Conservation (phyloP, 2,888 invertebrate genomes). For the Tipula lateralis region DNA sequence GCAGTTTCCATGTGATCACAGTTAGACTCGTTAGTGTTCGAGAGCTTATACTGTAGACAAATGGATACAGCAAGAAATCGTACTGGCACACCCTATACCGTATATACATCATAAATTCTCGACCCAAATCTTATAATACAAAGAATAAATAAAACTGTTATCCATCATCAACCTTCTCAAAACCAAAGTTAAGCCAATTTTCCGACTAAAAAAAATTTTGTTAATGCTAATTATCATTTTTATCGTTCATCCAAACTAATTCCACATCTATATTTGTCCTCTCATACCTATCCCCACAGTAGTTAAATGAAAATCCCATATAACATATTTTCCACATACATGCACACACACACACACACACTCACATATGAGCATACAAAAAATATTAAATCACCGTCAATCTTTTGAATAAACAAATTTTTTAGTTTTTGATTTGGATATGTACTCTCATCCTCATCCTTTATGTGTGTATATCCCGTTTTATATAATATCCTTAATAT, state of each 20-base stretch:
- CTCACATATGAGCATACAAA: not conserved
- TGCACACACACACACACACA: not conserved
- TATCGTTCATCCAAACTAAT: not conserved
- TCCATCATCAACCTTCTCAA: not conserved
- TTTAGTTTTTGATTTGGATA: not conserved
- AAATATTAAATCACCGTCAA: slow-evolving; percentile 1
- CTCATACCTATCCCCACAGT: not conserved
- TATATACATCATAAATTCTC: not conserved
- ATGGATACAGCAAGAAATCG: too few species aligned
- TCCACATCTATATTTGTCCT: not conserved
- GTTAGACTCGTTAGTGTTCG: too few species aligned
- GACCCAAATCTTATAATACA: not conserved
- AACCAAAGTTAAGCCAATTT: not conserved
- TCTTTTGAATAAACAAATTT: not conserved
- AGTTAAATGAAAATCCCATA: not conserved
- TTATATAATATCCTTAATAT: not conserved
- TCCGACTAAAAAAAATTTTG: not conserved
- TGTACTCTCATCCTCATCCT: not conserved
- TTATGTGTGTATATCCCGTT: not conserved
- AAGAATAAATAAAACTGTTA: not conserved
- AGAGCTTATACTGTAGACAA: too few species aligned
- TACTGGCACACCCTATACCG: too few species aligned
- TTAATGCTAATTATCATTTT: slow-evolving; percentile 3
- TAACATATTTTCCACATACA: not conserved
- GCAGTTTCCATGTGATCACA: too few species aligned